Evolutionary conservation across 1,140 invertebrate species (phyloP).

Genomic region (Drosophila simulans): DNA sequence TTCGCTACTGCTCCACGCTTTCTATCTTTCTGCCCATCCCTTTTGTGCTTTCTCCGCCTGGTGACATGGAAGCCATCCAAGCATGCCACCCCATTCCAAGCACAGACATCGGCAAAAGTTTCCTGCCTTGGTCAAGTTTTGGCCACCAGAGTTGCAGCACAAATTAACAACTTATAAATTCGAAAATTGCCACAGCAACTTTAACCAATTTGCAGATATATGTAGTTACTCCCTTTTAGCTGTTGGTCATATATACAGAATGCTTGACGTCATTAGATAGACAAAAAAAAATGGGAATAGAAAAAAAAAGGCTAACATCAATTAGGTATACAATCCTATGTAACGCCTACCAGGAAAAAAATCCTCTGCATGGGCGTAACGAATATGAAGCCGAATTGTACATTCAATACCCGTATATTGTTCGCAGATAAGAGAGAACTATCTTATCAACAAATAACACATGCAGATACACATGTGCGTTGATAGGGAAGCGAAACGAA

Average conservation of each 20-base stretch:
- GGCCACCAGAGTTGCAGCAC: slow-evolving; percentile 10
- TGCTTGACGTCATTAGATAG: slow-evolving; percentile 46
- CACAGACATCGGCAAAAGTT: slow-evolving; percentile 22
- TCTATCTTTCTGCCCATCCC: not conserved
- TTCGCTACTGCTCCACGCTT: not conserved
- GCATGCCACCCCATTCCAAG: slow-evolving; percentile 9
- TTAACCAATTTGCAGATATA: slow-evolving; percentile 30
- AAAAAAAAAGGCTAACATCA: slow-evolving; percentile 26
- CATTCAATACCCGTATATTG: slow-evolving; percentile 41
- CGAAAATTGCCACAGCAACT: slow-evolving; percentile 41
- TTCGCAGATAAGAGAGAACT: slow-evolving; percentile 40
- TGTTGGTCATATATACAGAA: slow-evolving; percentile 13
- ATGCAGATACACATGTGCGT: slow-evolving; percentile 19
- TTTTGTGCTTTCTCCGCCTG: slow-evolving; percentile 3
- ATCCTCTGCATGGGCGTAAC: slow-evolving; percentile 52
- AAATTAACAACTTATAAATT: slow-evolving; percentile 51
- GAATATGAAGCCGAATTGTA: slow-evolving; percentile 49
- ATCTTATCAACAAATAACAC: slow-evolving; percentile 53
- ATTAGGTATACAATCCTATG: slow-evolving; percentile 34
- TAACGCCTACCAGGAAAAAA: slow-evolving; percentile 34
- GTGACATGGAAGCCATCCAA: slow-evolving; percentile 36
- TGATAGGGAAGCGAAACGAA: slow-evolving; percentile 21
- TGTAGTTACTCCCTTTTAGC: slow-evolving; percentile 6
- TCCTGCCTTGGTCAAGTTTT: slow-evolving; percentile 33
- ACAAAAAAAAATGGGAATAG: slow-evolving; percentile 1